Base-by-base conservation (phyloP, 2,113 vertebrate species). In the Petromus typicus region DNA sequence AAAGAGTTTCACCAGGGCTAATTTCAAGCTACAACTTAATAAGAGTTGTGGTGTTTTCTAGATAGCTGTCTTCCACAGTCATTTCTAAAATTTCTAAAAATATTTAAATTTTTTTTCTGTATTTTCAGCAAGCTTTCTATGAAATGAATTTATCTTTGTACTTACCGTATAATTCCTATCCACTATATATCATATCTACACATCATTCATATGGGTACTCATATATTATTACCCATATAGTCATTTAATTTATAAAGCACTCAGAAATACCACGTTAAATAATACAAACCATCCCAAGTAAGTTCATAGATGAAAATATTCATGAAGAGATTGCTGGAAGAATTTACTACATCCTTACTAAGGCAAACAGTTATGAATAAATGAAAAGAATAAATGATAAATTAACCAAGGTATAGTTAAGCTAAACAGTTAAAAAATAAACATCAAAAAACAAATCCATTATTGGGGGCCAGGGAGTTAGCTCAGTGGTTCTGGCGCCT, bases 51-150 rank as follows among this genome's bases (percentile, higher is more conserved):
- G 54, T 57, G 56, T 82, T 73, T 84, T 64, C 80, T 63, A 34
- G 22, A 22, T 83, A 73, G 22, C 17, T 30, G 27, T 75, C 20
- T 43, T 25, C 20, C 43, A 67, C 2, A 57, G 61, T 22, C 51
- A 93, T 79, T 78, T 86, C 45, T 86, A 93, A 86, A 66, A 79
- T 57, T 67, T 67, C 71, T 79, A 79, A 79, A 64, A 54, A 40
- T 32, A 22, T 20, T 76, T 67, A 27, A n/a, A 64, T 61, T 85
- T 84, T 91, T 76, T 59, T 86, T 32, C 10, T 54, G 40, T 22
- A 86, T 78, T 40, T 79, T 32, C n/a, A 37, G 61, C 27, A 92
- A 64, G n/a, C 14, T 59, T 59, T n/a, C 73, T 22, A 59, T 79
- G 27, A 57, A 79, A 43, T 64, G 22, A 63, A 64, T 92, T n/a